A percentile compares a stretch with the other conserved stretches of the same genome.
phyloP scores from a whole-genome alignment of 2,113 vertebrate genomes.

The Leptodactylus fuscus region DNA sequence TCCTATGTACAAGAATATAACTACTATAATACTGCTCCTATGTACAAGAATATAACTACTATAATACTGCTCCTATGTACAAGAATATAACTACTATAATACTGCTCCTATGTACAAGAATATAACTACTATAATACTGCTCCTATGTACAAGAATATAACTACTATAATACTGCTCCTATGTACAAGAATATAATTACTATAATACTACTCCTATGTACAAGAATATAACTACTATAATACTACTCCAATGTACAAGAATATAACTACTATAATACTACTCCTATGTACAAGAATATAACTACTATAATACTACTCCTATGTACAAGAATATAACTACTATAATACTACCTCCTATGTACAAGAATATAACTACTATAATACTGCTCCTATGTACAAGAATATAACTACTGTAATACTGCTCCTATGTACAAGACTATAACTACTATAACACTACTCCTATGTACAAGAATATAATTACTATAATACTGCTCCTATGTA shows the following conservation, averaged over 20 bases:
- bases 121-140: constrained; percentile 11
- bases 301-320: neutral
- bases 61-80: neutral
- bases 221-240: constrained; percentile 1
- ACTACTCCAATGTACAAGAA: neutral
- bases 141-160: neutral
- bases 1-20: neutral
- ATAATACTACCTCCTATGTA: too few relatives aligned
- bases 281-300: neutral
- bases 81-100: constrained; percentile 8
- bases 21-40: neutral
- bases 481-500: too few relatives aligned
- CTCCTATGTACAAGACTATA: too few relatives aligned
- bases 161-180: constrained; percentile 8
- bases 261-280: neutral
- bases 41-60: constrained; percentile 1
- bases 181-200: too few relatives aligned
- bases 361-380: too few relatives aligned
- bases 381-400: neutral
- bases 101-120: neutral
- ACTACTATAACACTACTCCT: too few relatives aligned
- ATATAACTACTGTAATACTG: constrained; percentile 1
- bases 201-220: too few relatives aligned
- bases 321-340: neutral
- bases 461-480: too few relatives aligned